These are phyloP conservation scores for Halichoeres trimaculatus DNA, from an alignment of 2,113 vertebrate genomes.

Conservation along the genomic window DNA sequence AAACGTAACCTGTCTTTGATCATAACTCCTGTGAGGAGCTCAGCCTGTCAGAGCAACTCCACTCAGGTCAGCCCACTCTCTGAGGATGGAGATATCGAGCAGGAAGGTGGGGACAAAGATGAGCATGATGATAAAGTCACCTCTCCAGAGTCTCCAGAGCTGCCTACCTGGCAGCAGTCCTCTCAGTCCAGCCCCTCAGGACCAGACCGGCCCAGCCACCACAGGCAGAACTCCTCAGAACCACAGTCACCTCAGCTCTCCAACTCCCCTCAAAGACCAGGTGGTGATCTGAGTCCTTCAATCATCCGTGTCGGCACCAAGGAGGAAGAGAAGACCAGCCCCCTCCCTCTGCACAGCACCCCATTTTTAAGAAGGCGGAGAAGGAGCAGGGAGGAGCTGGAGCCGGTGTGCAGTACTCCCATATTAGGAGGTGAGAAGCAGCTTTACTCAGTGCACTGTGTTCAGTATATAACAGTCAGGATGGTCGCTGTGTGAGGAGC, in stretches of 20 bases:
- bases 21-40: constrained; percentile 55
- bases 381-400: constrained; percentile 70
- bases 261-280: constrained; percentile 34
- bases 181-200: constrained; percentile 73
- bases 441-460: too few species aligned
- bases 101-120: constrained; percentile 74
- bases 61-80: constrained; percentile 65
- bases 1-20: constrained; percentile 71
- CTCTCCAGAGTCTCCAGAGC: constrained; percentile 86
- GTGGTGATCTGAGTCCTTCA: constrained; percentile 62
- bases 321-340: constrained; percentile 69
- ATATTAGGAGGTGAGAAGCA: constrained; percentile 82
- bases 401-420: constrained; percentile 85
- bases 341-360: constrained; percentile 86
- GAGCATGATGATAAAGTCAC: constrained; percentile 70
- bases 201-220: constrained; percentile 29
- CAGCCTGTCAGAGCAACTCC: constrained; percentile 57
- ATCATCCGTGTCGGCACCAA: constrained; percentile 66
- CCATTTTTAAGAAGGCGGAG: constrained; percentile 82
- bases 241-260: constrained; percentile 48
- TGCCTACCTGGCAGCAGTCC: constrained; percentile 90
- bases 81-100: constrained; percentile 56
- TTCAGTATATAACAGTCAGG: too few species aligned
- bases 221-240: constrained; percentile 41
- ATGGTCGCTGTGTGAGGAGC: too few species aligned